Evolutionary conservation across 2,113 vertebrate genomes (phyloP), one percentile per base, ranked within the genome.

Genomic region (Sclerurus mexicanus): DNA sequence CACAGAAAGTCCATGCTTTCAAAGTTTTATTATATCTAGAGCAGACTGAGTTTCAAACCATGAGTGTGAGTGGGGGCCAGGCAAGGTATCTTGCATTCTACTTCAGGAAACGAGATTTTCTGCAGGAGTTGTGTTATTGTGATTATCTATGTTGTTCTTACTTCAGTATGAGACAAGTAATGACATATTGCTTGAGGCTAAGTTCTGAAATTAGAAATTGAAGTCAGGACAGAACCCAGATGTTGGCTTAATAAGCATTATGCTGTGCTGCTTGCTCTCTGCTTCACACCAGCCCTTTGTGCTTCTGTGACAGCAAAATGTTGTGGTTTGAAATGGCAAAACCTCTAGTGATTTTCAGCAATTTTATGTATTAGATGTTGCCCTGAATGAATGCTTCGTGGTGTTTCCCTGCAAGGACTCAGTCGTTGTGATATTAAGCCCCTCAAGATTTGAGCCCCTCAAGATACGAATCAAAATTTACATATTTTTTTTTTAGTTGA

Each of bases 21-120:
- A 63, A 56, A 35, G 4, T 84, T 86, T 69, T 68, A 5, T 69
- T 71, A 2, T 59, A 53, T n/a, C 52, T 74, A 52, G 24, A 94
- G 52, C 42, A 90, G 63, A 85, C 24, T 31, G 85, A 77, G 21
- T 85, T 89, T 94, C 62, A 87, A 72, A 82, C 22, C 59, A 21
- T 0, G 4, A 85, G 35, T 53, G 14, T 27, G 64, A 69, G 27
- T 0, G 0, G 67, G 28, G 33, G 53, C 35, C 1, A 2, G 35
- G 52, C 12, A 86, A 90, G 30, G 35, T 62, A 17, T 66, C 60
- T 80, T 67, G 74, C 1, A 0, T 47, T 90, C 71, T 85, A 30
- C 56, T 90, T 88, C 74, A 81, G 75, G 50, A 94, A 95, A 86
- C n/a, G 25, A 69, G 39, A 71, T 87, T 91, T 94, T 79, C 82